Conservation (phyloP, 2,888 invertebrate genomes). For the Scelioninae gen. 2 region DNA sequence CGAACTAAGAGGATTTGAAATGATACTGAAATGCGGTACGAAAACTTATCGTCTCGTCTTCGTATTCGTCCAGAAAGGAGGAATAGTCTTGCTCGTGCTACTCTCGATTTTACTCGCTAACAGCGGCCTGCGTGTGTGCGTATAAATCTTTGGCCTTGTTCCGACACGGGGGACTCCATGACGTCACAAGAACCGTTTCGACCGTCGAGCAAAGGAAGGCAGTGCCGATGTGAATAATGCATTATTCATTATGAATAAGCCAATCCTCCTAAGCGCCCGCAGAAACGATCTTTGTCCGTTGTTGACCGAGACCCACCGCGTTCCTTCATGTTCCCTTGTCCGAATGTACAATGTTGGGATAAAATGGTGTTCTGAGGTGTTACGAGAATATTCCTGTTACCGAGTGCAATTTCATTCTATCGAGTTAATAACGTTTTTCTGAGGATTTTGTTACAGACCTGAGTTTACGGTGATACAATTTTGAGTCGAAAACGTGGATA, state of each 20-base stretch:
- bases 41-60: constrained; percentile 24
- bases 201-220: constrained; percentile 49
- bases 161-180: constrained; percentile 59
- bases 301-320: constrained; percentile 37
- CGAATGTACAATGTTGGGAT: constrained; percentile 20
- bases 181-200: constrained; percentile 59
- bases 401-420: too few species aligned
- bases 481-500: too few species aligned
- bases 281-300: constrained; percentile 57
- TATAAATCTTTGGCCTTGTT: constrained; percentile 57
- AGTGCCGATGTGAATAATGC: constrained; percentile 58
- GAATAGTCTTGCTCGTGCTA: constrained; percentile 32
- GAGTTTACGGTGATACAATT: too few species aligned
- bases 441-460: too few species aligned
- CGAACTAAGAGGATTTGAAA: too few species aligned
- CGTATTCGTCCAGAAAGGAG: constrained; percentile 7
- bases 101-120: constrained; percentile 48
- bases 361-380: constrained; percentile 21
- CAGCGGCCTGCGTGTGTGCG: constrained; percentile 27
- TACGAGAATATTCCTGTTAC: too few species aligned
- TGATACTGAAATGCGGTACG: constrained; percentile 7
- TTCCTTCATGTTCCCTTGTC: constrained; percentile 3
- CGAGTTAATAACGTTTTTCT: too few species aligned
- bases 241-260: constrained; percentile 61
- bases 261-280: constrained; percentile 55